Percentiles rank a stretch among this genome's conserved stretches.
Conservation (phyloP, 2,888 invertebrate genomes). For the Hirtodrosophila cameraria region DNA sequence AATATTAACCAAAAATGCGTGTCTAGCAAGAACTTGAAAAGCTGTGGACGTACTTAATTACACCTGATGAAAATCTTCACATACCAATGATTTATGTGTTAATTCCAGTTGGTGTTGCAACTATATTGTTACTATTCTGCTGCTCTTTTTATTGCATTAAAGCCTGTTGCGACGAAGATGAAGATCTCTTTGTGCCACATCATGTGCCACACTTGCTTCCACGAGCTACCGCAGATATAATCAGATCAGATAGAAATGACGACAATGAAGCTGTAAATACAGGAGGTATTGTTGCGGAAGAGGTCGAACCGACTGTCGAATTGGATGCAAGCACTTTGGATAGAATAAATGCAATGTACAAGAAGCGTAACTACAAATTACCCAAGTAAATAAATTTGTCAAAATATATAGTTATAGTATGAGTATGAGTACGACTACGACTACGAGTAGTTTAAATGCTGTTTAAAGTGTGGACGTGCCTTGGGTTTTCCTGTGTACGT, state of each 20-base stretch:
- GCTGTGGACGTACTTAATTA: neutral
- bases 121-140: neutral
- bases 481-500: constrained; percentile 16
- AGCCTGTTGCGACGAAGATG: neutral
- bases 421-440: no score
- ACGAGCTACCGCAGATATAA: neutral
- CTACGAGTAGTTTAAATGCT: constrained; percentile 31
- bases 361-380: constrained; percentile 18
- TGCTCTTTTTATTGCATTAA: constrained; percentile 12
- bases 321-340: neutral
- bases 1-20: constrained; percentile 7
- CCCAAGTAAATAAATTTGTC: constrained; percentile 45
- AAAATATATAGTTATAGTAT: no score
- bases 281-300: neutral
- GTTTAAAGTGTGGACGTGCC: constrained; percentile 57
- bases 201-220: neutral
- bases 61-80: neutral
- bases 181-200: constrained; percentile 2
- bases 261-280: neutral
- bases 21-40: neutral
- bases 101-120: neutral
- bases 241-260: neutral
- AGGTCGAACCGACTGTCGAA: neutral
- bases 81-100: constrained; percentile 26
- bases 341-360: constrained; percentile 7